Percentiles rank a stretch among this genome's conserved stretches.
These are phyloP conservation scores for Galemys pyrenaicus DNA, from an alignment of 2,113 vertebrate genomes.

Conservation along the genomic window DNA sequence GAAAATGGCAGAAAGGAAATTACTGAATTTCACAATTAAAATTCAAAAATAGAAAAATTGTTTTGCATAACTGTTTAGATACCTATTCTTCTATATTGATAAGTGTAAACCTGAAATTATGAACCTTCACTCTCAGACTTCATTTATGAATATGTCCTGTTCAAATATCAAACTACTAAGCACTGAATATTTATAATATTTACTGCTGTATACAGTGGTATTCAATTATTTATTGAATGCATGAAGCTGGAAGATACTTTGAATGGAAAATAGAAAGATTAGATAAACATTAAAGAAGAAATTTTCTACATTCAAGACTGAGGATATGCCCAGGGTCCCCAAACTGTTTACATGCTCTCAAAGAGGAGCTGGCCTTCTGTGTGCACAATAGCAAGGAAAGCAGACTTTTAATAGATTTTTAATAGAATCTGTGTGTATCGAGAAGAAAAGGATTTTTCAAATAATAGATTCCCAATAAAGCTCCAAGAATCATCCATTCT, in stretches of 20 bases:
- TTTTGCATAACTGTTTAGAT: conserved; percentile 24
- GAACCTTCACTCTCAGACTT: not conserved
- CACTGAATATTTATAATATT: not conserved
- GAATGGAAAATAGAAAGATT: not conserved
- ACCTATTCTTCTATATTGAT: not conserved
- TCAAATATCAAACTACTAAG: conserved; percentile 44
- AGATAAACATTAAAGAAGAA: not conserved
- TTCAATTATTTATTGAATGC: not conserved
- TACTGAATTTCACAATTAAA: conserved; percentile 56
- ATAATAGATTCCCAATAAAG: too few relatives aligned
- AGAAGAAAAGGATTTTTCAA: too few relatives aligned
- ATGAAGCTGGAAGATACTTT: conserved; percentile 3
- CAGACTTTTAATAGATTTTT: too few relatives aligned
- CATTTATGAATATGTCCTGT: not conserved
- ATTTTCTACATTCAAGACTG: not conserved
- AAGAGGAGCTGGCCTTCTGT: too few relatives aligned
- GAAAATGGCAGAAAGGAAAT: conserved; percentile 1
- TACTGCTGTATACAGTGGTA: not conserved
- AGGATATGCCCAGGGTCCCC: too few relatives aligned
- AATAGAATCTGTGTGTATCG: too few relatives aligned
- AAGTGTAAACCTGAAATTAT: not conserved
- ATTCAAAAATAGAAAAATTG: conserved; percentile 32
- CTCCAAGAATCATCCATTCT: too few relatives aligned
- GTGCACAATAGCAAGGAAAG: too few relatives aligned
- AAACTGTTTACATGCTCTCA: too few relatives aligned